These are phyloP conservation scores for Odontothrips loti DNA, from an alignment of 2,888 invertebrate genomes.

Conservation along the genomic window DNA sequence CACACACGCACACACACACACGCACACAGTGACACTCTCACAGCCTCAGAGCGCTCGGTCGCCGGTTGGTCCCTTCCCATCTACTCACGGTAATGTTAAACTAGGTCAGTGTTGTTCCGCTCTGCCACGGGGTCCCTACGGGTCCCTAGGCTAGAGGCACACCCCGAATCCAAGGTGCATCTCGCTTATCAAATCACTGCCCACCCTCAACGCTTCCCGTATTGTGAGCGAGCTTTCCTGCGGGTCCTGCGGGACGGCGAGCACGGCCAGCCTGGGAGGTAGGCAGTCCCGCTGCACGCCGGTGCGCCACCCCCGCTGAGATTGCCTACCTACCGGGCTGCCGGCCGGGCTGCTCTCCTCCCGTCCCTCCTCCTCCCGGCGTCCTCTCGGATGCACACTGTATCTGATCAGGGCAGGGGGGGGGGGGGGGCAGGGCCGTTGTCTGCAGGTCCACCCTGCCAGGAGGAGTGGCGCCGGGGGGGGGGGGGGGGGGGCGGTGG, in stretches of 20 bases:
- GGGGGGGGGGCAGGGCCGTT: background rate
- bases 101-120: no score
- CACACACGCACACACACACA: no score
- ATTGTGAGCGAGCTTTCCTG: no score
- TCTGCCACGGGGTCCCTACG: no score
- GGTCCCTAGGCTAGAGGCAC: no score
- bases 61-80: no score
- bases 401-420: background rate
- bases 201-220: no score
- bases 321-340: background rate
- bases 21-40: no score
- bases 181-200: no score
- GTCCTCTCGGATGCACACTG: background rate
- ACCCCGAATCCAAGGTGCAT: background rate
- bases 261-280: background rate
- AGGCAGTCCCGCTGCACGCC: background rate
- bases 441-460: no score
- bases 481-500: background rate
- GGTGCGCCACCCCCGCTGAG: background rate
- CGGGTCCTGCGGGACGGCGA: background rate
- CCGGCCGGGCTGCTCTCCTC: background rate
- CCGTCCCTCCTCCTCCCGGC: background rate
- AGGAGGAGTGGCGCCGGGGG: background rate
- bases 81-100: no score
- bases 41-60: no score